Percentiles rank a stretch among this genome's conserved stretches.
phyloP scores from a whole-genome alignment of 2,888 invertebrate genomes.

The Deroplatys truncata region DNA sequence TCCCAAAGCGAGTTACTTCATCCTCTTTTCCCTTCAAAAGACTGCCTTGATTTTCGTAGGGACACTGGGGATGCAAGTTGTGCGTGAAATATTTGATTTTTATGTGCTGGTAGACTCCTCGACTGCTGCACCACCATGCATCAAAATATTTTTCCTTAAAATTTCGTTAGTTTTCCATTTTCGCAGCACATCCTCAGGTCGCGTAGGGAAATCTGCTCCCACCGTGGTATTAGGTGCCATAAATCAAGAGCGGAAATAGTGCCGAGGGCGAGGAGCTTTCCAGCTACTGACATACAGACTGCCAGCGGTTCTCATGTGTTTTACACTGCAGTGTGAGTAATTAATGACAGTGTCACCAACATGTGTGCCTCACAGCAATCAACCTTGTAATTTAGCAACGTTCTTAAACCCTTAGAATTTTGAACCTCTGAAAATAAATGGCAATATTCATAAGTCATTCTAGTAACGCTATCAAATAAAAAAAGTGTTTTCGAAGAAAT shows the following conservation, averaged over 20 bases:
- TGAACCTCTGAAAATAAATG: too few species aligned
- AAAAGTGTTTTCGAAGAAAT: too few species aligned
- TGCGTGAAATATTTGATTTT: neutral
- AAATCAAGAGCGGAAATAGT: slow-evolving; percentile 20
- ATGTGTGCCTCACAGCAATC: neutral
- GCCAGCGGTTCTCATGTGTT: neutral
- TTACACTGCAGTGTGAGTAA: neutral
- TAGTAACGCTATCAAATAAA: too few species aligned
- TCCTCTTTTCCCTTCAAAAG: neutral
- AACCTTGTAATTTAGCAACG: neutral
- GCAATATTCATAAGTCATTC: too few species aligned
- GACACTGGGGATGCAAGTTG: neutral
- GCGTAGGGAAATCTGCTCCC: neutral
- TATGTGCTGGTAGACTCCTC: neutral
- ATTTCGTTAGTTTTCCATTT: neutral
- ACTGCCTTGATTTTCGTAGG: neutral
- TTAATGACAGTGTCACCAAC: neutral
- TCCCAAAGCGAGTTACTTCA: neutral
- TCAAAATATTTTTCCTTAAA: neutral
- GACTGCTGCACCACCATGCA: neutral
- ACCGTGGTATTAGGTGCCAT: slow-evolving; percentile 10
- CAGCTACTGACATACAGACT: neutral
- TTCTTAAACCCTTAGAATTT: neutral
- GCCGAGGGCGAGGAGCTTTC: neutral
- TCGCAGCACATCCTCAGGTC: neutral